Base-by-base conservation (phyloP, 2,888 invertebrate genomes). In the Ypsolopha scabrella region DNA sequence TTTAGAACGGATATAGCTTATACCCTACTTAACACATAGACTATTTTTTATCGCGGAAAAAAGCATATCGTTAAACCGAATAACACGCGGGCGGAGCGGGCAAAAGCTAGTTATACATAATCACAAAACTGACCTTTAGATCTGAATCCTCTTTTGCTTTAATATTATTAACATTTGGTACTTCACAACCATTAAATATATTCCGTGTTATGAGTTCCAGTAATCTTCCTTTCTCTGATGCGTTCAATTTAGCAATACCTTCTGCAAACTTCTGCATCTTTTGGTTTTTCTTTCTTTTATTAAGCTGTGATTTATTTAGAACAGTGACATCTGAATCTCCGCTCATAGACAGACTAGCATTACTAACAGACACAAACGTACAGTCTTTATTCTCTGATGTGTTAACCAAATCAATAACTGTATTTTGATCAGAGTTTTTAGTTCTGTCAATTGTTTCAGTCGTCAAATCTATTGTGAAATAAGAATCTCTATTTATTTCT, bases 401-500 rank as follows among this genome's bases (percentile, higher is more conserved):
- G 51, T 67, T 68, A 0, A 64, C 75, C 53, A 82, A 54, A 57
- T 82, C 75, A 50, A 73, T 71, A 0, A 75, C 64, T 6, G 68
- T 65, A 50, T 63, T 60, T 0, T 53, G 41, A 2, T 43, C 66
- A 0, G 49, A 36, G 34, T 54, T 53, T 38, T 54, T 54, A 24
- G 48, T 46, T 50, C 57, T 60, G 6, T 56, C 38, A 8, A 24
- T 41, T 44, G 58, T 61, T 9, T 66, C 67, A 1, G 50, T 56
- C 0, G 85, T 83, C 50, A 86, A 64, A 60, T 85, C 85, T 58
- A 85, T 79, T 0, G 85, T 86, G 50, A 77, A 52, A 55, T 64
- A 82, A 0, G 79, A 75, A 52, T 75, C 71, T 6, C 24, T 57
- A 46, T 80, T 75, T 4, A 79, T 76, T 52, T 73, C 61, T 60